phyloP scores from a whole-genome alignment of 2,888 invertebrate species.

The Trichogramma dendrolimi region DNA sequence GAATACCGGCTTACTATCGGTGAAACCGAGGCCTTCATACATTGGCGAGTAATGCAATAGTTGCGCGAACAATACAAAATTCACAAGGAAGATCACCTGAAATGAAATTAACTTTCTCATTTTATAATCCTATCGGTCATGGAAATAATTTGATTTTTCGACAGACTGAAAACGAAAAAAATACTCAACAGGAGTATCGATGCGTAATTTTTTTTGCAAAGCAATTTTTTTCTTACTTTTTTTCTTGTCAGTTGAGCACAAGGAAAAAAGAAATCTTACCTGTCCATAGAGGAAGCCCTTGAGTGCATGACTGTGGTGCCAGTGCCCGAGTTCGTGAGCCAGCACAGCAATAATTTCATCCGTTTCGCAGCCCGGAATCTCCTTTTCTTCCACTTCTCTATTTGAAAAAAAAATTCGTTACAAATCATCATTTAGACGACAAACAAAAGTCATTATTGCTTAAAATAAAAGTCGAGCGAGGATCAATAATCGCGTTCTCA shows the following conservation, averaged over 20 bases:
- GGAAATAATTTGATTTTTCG: not conserved
- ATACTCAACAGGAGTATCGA: no score
- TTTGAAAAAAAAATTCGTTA: not conserved
- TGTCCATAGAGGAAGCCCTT: conserved; percentile 41
- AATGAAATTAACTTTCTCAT: conserved; percentile 28
- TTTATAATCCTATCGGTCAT: not conserved
- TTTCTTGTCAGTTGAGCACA: not conserved
- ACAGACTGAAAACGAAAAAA: no score
- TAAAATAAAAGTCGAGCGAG: no score
- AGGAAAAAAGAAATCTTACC: conserved; percentile 31
- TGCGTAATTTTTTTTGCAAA: no score
- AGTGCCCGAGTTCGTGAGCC: conserved; percentile 96
- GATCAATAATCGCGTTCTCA: no score
- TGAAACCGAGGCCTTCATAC: conserved; percentile 88
- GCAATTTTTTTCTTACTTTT: not conserved
- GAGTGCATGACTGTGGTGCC: conserved; percentile 80
- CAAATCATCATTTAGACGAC: not conserved
- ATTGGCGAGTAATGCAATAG: conserved; percentile 64
- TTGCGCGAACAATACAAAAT: conserved; percentile 61
- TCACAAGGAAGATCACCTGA: conserved; percentile 61
- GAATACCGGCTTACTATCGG: conserved; percentile 73
- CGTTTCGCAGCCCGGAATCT: conserved; percentile 70
- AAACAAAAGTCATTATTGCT: not conserved
- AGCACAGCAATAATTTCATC: conserved; percentile 92
- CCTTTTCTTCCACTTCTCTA: conserved; percentile 34